These are phyloP conservation scores for Drosophila cognata DNA, from an alignment of 2,888 invertebrate genomes.

Conservation along the genomic window DNA sequence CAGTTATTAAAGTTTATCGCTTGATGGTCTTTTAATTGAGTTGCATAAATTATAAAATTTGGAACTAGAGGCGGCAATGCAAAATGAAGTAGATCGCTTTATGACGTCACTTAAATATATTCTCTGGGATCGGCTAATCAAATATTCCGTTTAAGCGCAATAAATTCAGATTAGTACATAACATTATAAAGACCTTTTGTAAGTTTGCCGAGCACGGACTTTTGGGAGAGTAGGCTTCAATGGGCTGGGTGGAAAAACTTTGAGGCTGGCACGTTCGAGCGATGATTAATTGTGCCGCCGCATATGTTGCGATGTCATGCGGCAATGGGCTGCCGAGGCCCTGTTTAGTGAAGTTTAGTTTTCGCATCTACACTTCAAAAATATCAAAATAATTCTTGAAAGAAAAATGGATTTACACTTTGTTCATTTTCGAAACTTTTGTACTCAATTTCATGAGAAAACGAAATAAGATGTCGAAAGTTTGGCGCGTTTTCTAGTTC, in stretches of 20 bases:
- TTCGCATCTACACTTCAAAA: slow-evolving; percentile 19
- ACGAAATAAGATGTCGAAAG: not conserved
- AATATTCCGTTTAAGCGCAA: slow-evolving; percentile 66
- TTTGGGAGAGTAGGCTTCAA: not conserved
- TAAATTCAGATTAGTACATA: slow-evolving; percentile 50
- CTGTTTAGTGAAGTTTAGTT: slow-evolving; percentile 42
- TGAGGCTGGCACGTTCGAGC: slow-evolving; percentile 58
- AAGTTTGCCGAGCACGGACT: slow-evolving; percentile 17
- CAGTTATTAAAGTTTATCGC: slow-evolving; percentile 50
- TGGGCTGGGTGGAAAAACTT: slow-evolving; percentile 37
- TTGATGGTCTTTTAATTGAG: slow-evolving; percentile 58
- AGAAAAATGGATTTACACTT: not conserved
- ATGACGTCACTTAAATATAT: slow-evolving; percentile 57
- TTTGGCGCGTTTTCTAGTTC: not conserved
- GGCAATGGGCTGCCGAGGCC: slow-evolving; percentile 32
- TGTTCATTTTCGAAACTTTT: not conserved
- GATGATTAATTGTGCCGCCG: slow-evolving; percentile 73
- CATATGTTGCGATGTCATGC: slow-evolving; percentile 75
- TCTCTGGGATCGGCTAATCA: slow-evolving; percentile 62
- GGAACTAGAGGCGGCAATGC: not conserved
- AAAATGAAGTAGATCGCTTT: not conserved
- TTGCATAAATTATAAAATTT: slow-evolving; percentile 54
- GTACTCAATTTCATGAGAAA: not conserved
- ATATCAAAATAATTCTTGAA: not conserved
- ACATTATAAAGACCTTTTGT: slow-evolving; percentile 52